These are phyloP conservation scores for Carcina quercana DNA, from an alignment of 2,888 invertebrate genomes.

Conservation along the genomic window DNA sequence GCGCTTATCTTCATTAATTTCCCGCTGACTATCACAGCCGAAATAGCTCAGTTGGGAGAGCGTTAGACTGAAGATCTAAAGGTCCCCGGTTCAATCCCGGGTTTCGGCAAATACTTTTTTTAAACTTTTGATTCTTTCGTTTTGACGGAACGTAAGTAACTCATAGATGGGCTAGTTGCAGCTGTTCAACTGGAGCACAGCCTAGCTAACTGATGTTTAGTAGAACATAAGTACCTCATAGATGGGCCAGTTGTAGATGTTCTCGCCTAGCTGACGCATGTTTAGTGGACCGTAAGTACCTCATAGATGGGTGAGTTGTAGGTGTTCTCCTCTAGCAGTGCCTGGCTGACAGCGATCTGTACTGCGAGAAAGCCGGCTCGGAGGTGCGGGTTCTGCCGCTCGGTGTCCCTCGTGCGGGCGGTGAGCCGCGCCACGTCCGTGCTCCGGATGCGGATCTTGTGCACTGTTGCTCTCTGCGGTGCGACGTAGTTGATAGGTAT, in stretches of 20 bases:
- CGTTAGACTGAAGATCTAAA: conserved; percentile 50
- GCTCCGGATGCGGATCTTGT: conserved; percentile 46
- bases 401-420: conserved; percentile 8
- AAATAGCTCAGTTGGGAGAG: conserved; percentile 62
- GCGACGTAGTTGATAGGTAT: too few relatives aligned
- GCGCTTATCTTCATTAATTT: too few relatives aligned
- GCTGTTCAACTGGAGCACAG: too few relatives aligned
- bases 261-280: too few relatives aligned
- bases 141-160: too few relatives aligned
- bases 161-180: too few relatives aligned
- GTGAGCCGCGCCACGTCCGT: conserved; percentile 41
- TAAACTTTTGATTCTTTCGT: conserved; percentile 4
- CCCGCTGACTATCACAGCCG: too few relatives aligned
- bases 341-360: conserved; percentile 48
- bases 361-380: conserved; percentile 48
- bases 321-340: conserved; percentile 33
- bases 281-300: too few relatives aligned
- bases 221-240: too few relatives aligned
- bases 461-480: conserved; percentile 32
- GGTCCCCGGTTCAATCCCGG: conserved; percentile 47
- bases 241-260: too few relatives aligned
- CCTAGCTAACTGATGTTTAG: too few relatives aligned
- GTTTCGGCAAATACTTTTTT: conserved; percentile 35
- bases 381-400: conserved; percentile 41
- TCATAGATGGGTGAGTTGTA: conserved; percentile 24